phyloP scores from a whole-genome alignment of 2,797 vertebrate genomes.

The Platalea minor region DNA sequence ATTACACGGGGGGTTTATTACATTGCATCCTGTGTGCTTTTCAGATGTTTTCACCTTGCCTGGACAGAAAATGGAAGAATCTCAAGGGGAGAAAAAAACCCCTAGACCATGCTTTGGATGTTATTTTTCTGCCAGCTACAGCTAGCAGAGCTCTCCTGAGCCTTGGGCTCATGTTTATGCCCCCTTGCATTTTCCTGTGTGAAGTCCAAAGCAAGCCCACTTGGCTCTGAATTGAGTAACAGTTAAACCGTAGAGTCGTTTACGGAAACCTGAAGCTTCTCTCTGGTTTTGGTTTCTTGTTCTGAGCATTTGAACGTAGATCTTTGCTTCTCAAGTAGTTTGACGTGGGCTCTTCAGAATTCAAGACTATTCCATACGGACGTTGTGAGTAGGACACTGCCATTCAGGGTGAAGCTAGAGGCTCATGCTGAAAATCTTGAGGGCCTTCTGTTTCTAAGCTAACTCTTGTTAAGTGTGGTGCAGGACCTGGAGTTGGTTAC shows the following conservation, averaged over 20 bases:
- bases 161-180: neutral
- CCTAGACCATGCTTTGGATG: neutral
- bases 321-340: neutral
- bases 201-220: neutral
- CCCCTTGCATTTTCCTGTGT: neutral
- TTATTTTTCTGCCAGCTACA: neutral
- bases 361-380: neutral
- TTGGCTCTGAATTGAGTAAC: neutral
- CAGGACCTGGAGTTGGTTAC: neutral
- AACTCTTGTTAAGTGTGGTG: neutral
- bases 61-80: neutral
- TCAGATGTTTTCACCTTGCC: neutral
- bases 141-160: neutral
- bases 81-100: neutral
- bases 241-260: neutral
- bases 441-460: neutral
- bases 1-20: neutral
- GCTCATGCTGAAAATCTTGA: neutral
- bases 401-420: neutral
- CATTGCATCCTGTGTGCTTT: neutral
- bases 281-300: neutral
- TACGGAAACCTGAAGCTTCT: neutral
- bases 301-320: neutral
- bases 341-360: neutral
- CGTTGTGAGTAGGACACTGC: accelerated